Evolutionary conservation across 2,113 vertebrate genomes (phyloP).

Genomic region (Pseudonaja textilis): DNA sequence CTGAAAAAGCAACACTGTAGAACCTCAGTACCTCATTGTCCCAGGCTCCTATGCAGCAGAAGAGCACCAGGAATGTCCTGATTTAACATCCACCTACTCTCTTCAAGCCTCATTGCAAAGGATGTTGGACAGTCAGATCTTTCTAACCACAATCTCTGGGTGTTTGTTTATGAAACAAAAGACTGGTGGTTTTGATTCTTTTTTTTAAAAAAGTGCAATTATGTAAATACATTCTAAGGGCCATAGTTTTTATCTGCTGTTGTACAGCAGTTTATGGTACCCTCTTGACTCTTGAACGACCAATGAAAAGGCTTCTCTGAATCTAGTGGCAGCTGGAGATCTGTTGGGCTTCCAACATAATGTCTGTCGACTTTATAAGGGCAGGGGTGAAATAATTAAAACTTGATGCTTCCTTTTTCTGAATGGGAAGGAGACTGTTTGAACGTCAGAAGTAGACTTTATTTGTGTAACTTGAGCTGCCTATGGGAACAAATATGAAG

Average conservation of each 20-base stretch:
- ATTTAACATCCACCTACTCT: not conserved
- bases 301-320: constrained; percentile 25
- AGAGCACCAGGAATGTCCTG: not conserved
- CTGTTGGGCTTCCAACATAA: not conserved
- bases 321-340: not conserved
- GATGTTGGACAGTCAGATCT: not conserved
- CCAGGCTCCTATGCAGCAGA: constrained; percentile 9
- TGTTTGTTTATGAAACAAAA: not conserved
- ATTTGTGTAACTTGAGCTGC: constrained; percentile 66
- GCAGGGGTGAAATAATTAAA: constrained; percentile 26
- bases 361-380: constrained; percentile 15
- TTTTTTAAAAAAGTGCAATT: not conserved
- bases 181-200: not conserved
- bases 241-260: constrained; percentile 31
- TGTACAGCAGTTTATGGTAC: constrained; percentile 36
- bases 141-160: not conserved
- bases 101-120: not conserved
- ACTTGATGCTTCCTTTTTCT: constrained; percentile 50
- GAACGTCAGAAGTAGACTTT: constrained; percentile 48
- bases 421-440: constrained; percentile 36
- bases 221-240: constrained; percentile 29
- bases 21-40: constrained; percentile 28
- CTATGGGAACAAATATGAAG: constrained; percentile 67
- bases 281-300: constrained; percentile 21
- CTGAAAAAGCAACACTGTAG: constrained; percentile 24